Evolutionary conservation across 2,888 invertebrate genomes (phyloP), one percentile per base, ranked within the genome.

Genomic region (Drosophila pseudotalamancana): DNA sequence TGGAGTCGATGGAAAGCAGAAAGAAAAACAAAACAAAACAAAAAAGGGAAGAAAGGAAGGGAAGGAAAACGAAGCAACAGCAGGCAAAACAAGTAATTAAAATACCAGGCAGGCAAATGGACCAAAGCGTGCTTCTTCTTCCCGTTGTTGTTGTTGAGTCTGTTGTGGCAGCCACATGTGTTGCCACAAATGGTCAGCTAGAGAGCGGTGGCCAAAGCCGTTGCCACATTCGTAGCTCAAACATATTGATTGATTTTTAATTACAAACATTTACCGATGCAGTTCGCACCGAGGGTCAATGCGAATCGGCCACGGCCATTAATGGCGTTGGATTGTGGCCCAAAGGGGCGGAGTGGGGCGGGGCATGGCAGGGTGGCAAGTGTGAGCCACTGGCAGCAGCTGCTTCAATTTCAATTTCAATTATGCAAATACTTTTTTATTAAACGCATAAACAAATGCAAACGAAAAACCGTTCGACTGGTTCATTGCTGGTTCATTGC

Each of bases 201-300:
- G 16, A 35, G 48, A 0, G 43, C 29, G 21, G 1, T 19, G 0
- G 42, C 14, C 14, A n/a, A 8, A 3, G 29, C 18, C 12, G 39
- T 31, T 16, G 72, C 48, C 48, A 39, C 63, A 77, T 50, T 60
- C 68, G 76, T 59, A 60, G 69, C 72, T 66, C 72, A 56, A 81
- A 69, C 74, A 81, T 78, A 83, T 84, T 83, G 87, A 83, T 83
- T 83, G 83, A 87, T 83, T 83, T 83, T 83, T 87, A 87, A 83
- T 83, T 84, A 83, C 83, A 76, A 81, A 75, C 81, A 81, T 81
- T 78, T 81, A 80, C 70, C 65, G 65, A 51, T 48, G 64, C 70
- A 69, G 59, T 64, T 73, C 69, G 48, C 54, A 59, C 64, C 54
- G 72, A 76, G 67, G 67, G 68, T 66, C 55, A 46, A 27, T 50